phyloP scores from a whole-genome alignment of 2,888 invertebrate genomes.

The Himalopsyche kuldschensis region DNA sequence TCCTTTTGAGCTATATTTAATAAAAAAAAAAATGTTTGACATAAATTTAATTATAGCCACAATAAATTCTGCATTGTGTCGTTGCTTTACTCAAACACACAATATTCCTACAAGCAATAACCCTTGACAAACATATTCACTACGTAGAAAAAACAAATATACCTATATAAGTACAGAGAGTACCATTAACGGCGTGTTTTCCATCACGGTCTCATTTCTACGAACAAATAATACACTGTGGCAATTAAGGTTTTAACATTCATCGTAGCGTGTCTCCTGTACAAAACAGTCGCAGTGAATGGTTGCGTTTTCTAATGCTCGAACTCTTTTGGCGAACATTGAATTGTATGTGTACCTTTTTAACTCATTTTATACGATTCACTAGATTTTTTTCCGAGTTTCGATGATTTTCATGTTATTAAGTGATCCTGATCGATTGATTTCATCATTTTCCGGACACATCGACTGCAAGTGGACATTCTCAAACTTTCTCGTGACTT shows the following conservation, averaged over 20 bases:
- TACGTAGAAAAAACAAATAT: background rate
- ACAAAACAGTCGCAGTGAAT: background rate
- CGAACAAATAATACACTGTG: slow-evolving; percentile 3
- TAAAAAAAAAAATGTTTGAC: too few species aligned
- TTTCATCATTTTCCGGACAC: too few species aligned
- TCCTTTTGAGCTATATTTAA: too few species aligned
- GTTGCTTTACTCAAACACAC: background rate
- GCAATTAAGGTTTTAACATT: slow-evolving; percentile 12
- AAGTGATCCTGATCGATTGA: too few species aligned
- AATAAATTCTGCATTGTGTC: too few species aligned
- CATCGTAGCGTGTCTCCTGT: slow-evolving; percentile 9
- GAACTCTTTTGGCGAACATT: background rate
- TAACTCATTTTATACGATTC: too few species aligned
- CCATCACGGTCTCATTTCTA: slow-evolving; percentile 1
- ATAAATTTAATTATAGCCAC: too few species aligned
- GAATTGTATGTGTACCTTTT: too few species aligned
- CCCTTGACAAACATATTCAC: background rate
- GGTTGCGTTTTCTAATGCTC: background rate
- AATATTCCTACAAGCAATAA: background rate
- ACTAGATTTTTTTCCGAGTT: too few species aligned
- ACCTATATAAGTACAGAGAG: background rate
- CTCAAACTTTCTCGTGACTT: too few species aligned
- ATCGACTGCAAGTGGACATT: too few species aligned
- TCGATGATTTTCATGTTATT: too few species aligned
- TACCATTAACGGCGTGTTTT: background rate